Base-by-base conservation (phyloP, 30 jellyfish, hydroid and myxozoan genomes). In the Aurelia aurita complex sp. Pacific region DNA sequence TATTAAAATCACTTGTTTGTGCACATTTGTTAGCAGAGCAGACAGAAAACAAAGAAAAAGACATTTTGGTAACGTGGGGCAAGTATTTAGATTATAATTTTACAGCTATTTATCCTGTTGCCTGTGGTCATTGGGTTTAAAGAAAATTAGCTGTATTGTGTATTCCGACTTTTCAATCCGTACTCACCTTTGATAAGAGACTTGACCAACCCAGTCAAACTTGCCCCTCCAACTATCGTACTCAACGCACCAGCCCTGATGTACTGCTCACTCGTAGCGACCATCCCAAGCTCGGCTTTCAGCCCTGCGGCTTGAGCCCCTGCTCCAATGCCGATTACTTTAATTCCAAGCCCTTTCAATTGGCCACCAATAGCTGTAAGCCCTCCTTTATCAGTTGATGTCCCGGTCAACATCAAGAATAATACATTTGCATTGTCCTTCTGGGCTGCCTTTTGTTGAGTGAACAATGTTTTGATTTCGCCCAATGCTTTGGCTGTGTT, bases 401-500 rank as follows among this genome's bases (percentile, higher is more conserved):
- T 62, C 38, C 96, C 98, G 59, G 97, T 90, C 67, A 83, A 80
- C 76, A 82, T 10, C 69, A 95, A 76, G 59, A 90, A 89, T 76
- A 95, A 35, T 5, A 95, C 76, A 71, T 90, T 95, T 1, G 96
- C 97, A 76, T 90, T 85, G 4, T 74, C 92, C 12, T 83, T 79
- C 15, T 72, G 76, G 13, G 80, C 85, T 3, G 40, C 38, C 69
- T 85, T 85, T 69, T 90, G 97, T 67, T 63, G 77, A n/a, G 70
- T 71, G 72, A 90, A 90, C 34, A 95, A 54, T n/a, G 60, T 73
- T 51, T 83, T 86, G 82, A 95, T 83, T 65, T 80, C 94, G 14
- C 32, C 63, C 85, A 95, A 19, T 0, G 99, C 99, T 61, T 88
- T 87, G 6, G 96, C 98, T 54, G 98, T 80, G 82, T 95, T 90